phyloP scores from a whole-genome alignment of 2,888 invertebrate genomes.

The Caenorhabditis macrosperma region DNA sequence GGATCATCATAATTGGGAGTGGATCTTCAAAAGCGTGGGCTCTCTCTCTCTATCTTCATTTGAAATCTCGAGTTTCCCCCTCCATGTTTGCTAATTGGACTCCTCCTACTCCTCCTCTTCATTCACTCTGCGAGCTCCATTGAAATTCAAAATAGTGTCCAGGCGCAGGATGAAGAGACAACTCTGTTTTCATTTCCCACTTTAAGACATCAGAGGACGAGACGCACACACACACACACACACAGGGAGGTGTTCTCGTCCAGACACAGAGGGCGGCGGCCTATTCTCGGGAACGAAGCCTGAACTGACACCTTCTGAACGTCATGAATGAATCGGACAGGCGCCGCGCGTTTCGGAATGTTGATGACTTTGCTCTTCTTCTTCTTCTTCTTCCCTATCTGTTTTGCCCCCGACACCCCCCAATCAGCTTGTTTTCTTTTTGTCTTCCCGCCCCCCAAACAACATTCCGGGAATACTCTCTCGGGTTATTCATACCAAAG shows the following conservation, averaged over 20 bases:
- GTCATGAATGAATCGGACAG: neutral
- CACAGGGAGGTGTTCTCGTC: no score
- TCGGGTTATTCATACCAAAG: no score
- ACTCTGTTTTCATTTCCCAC: neutral
- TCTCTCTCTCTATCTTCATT: no score
- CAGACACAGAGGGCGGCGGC: neutral
- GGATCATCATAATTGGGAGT: neutral
- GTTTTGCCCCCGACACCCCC: neutral
- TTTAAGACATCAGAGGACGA: neutral
- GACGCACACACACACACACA: neutral
- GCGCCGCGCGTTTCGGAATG: neutral
- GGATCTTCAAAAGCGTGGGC: no score
- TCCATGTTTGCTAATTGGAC: constrained; percentile 8
- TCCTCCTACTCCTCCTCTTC: neutral
- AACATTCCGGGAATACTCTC: no score
- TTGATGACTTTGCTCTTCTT: neutral
- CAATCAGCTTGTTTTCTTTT: neutral
- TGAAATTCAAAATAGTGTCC: neutral
- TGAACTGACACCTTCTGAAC: no score
- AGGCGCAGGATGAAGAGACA: neutral
- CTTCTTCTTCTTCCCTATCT: neutral
- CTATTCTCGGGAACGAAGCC: no score
- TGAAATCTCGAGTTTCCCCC: neutral
- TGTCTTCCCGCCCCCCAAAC: neutral
- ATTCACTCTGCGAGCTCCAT: neutral